phyloP scores from a whole-genome alignment of 2,113 vertebrate species.

The Aspiorhynchus laticeps region DNA sequence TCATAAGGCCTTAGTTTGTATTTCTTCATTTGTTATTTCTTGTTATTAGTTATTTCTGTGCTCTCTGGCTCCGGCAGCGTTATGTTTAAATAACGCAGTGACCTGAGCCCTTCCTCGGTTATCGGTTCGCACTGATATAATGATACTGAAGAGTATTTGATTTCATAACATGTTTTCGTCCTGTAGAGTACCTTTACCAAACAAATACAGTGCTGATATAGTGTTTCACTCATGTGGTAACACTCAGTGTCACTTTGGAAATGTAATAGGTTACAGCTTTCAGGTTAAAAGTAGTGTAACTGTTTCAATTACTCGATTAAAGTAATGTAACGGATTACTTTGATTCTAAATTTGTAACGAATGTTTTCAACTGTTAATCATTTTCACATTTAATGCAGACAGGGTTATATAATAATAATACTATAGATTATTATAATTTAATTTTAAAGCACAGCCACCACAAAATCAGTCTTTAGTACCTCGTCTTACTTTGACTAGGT shows the following conservation, averaged over 20 bases:
- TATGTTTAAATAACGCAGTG: not conserved
- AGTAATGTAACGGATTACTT: too few species aligned
- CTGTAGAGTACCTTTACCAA: not conserved
- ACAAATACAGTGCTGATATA: not conserved
- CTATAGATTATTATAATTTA: too few species aligned
- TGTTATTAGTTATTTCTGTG: accelerated
- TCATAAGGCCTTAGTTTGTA: not conserved
- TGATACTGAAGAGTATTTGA: not conserved
- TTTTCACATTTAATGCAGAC: too few species aligned
- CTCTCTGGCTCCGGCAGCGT: not conserved
- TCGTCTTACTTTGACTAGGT: too few species aligned
- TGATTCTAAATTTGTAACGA: too few species aligned
- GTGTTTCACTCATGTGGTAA: not conserved
- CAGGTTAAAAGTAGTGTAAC: too few species aligned
- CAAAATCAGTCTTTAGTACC: too few species aligned
- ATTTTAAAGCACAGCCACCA: too few species aligned
- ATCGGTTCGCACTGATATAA: not conserved
- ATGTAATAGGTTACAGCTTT: too few species aligned
- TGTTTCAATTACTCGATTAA: too few species aligned
- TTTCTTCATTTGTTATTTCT: not conserved
- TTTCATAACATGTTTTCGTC: not conserved
- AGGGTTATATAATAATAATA: too few species aligned
- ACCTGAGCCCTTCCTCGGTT: not conserved
- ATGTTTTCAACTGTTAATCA: too few species aligned
- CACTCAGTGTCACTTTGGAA: not conserved